phyloP scores from a whole-genome alignment of 1,140 invertebrate genomes.

The Helicoverpa armigera region DNA sequence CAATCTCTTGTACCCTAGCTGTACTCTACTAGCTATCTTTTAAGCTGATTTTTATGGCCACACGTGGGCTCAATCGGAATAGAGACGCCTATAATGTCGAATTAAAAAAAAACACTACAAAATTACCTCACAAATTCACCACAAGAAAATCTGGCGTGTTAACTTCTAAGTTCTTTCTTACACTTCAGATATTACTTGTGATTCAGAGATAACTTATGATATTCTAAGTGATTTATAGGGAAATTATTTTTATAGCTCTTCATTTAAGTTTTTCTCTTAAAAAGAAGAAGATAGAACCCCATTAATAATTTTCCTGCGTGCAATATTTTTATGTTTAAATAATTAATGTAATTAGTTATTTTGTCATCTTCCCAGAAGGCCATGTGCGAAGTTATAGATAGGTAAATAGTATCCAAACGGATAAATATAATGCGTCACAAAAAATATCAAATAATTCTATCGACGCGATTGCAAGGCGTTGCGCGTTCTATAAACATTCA shows the following conservation, averaged over 20 bases:
- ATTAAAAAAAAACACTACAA: too few relatives aligned
- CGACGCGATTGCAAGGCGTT: conserved; percentile 37
- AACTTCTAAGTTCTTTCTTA: too few relatives aligned
- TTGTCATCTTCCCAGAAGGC: not conserved
- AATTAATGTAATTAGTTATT: not conserved
- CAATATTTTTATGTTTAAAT: too few relatives aligned
- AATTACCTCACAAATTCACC: too few relatives aligned
- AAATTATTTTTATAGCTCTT: too few relatives aligned
- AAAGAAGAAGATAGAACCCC: too few relatives aligned
- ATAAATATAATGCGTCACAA: conserved; percentile 31
- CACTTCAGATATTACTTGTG: too few relatives aligned
- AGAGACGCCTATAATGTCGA: conserved; percentile 9
- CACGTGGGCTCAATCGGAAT: conserved; percentile 33
- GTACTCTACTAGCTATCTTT: conserved; percentile 31
- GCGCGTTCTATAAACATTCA: conserved; percentile 44
- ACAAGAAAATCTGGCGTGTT: too few relatives aligned
- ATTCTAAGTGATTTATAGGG: too few relatives aligned
- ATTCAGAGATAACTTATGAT: too few relatives aligned
- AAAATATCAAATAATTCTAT: conserved; percentile 45
- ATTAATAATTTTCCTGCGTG: too few relatives aligned
- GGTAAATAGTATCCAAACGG: not conserved
- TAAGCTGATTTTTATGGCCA: conserved; percentile 45
- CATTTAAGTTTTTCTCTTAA: too few relatives aligned
- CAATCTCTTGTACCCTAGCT: not conserved
- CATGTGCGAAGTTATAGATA: not conserved